Evolutionary conservation across 2,888 invertebrate genomes (phyloP).

Genomic region (Linnaemya vulpina): DNA sequence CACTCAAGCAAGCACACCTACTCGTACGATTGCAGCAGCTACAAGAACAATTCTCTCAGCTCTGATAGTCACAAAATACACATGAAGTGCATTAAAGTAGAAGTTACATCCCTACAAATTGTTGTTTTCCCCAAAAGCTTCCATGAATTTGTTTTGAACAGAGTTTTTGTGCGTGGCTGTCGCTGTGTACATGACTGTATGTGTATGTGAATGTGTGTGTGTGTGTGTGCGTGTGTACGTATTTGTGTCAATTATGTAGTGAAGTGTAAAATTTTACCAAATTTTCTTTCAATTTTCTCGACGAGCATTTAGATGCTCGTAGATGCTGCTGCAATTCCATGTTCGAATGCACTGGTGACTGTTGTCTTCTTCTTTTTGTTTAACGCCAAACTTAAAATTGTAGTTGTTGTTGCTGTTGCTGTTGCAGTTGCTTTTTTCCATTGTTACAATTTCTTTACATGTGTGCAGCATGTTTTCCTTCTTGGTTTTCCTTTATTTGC

Average conservation of each 20-base stretch:
- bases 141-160: neutral
- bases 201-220: slow-evolving; percentile 3
- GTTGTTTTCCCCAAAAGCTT: slow-evolving; percentile 24
- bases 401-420: neutral
- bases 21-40: too few species aligned
- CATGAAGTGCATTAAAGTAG: slow-evolving; percentile 46
- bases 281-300: slow-evolving; percentile 59
- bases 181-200: neutral
- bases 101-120: slow-evolving; percentile 34
- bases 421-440: slow-evolving; percentile 2
- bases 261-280: slow-evolving; percentile 63
- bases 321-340: slow-evolving; percentile 51
- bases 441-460: slow-evolving; percentile 19
- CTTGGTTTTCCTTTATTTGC: slow-evolving; percentile 8
- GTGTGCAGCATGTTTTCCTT: slow-evolving; percentile 22
- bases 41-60: neutral
- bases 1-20: too few species aligned
- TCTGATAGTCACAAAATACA: slow-evolving; percentile 24
- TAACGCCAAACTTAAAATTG: slow-evolving; percentile 16
- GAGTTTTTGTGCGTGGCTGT: slow-evolving; percentile 11
- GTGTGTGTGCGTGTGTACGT: neutral
- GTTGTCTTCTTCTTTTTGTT: neutral
- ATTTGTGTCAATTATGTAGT: slow-evolving; percentile 40
- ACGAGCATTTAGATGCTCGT: slow-evolving; percentile 42
- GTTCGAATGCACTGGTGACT: slow-evolving; percentile 27